Conservation (phyloP, 1,140 invertebrate species). For the Fopius arisanus region DNA sequence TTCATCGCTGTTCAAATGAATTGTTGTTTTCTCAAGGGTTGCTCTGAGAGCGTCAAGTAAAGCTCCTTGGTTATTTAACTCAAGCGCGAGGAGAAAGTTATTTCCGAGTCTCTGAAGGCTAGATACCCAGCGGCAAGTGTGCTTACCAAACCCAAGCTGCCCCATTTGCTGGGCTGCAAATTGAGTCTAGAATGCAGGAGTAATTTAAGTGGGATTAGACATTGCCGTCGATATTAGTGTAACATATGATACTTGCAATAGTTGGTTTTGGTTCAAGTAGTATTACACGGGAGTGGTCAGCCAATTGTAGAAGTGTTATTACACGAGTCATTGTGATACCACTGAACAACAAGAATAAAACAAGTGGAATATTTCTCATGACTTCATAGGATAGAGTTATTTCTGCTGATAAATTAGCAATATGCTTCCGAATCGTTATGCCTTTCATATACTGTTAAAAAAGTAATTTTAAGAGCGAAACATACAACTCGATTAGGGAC, state of each 20-base stretch:
- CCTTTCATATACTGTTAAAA: too few species aligned
- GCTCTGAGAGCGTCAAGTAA: neutral
- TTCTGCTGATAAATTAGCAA: too few species aligned
- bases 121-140: constrained; percentile 7
- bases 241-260: constrained; percentile 13
- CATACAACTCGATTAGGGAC: too few species aligned
- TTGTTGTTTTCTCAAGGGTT: neutral
- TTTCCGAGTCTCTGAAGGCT: constrained; percentile 2
- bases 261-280: neutral
- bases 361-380: too few species aligned
- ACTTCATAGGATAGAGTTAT: too few species aligned
- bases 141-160: neutral
- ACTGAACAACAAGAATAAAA: too few species aligned
- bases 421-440: too few species aligned
- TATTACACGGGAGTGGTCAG: neutral
- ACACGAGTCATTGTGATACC: neutral
- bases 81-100: constrained; percentile 1
- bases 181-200: constrained; percentile 14
- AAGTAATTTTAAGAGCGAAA: too few species aligned
- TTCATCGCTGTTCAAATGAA: neutral
- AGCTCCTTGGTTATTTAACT: constrained; percentile 5
- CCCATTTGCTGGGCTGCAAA: neutral
- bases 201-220: constrained; percentile 35
- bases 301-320: neutral
- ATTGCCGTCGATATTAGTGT: constrained; percentile 32